Evolutionary conservation across 2,797 vertebrate species (phyloP).

Genomic region (Syndactyla subalaris): DNA sequence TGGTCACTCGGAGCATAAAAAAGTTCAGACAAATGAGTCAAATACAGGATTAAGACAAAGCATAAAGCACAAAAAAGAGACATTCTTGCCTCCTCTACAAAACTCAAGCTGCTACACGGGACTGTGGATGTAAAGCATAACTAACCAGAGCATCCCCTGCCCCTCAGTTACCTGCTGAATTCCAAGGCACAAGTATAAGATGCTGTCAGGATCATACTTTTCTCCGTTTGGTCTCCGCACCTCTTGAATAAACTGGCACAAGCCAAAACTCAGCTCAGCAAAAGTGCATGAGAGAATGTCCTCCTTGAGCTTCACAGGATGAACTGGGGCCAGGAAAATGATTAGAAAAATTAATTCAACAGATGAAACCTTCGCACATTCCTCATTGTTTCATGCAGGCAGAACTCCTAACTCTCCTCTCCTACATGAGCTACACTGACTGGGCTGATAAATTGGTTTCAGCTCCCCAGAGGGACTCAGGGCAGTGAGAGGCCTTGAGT

Average conservation of each 20-base stretch:
- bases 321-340: slow-evolving; percentile 74
- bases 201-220: slow-evolving; percentile 90
- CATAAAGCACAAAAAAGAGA: background rate
- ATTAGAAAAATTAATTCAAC: background rate
- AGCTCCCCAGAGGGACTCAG: slow-evolving; percentile 22
- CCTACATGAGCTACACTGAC: background rate
- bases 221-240: slow-evolving; percentile 91
- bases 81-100: background rate
- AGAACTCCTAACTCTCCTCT: background rate
- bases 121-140: background rate
- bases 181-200: slow-evolving; percentile 98
- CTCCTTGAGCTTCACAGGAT: slow-evolving; percentile 88
- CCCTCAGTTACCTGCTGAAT: slow-evolving; percentile 89
- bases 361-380: background rate
- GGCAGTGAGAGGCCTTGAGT: background rate
- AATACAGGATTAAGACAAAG: background rate
- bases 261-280: slow-evolving; percentile 92
- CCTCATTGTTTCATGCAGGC: background rate
- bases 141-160: background rate
- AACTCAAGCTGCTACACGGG: background rate
- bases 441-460: background rate
- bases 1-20: background rate
- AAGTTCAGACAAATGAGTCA: background rate
- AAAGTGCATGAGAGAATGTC: slow-evolving; percentile 92
- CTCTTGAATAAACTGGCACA: slow-evolving; percentile 93